phyloP scores from a whole-genome alignment of 2,797 vertebrate species.

The Eremophila alpestris region DNA sequence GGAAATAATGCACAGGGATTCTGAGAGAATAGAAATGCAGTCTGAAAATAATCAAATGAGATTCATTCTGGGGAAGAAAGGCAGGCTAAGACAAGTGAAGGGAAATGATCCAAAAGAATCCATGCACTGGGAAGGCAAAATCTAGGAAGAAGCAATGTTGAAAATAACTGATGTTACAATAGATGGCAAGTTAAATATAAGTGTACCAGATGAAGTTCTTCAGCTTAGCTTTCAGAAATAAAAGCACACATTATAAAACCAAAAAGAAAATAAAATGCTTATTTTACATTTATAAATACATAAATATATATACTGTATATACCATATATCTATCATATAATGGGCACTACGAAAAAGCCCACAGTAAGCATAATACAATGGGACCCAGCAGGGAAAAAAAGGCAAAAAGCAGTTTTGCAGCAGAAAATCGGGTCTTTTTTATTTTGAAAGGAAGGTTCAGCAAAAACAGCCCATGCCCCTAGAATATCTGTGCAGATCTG shows the following conservation, averaged over 20 bases:
- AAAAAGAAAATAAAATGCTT: neutral
- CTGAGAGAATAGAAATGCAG: slow-evolving; percentile 24
- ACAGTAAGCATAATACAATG: neutral
- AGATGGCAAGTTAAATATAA: neutral
- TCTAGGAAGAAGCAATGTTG: neutral
- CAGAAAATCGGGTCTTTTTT: neutral
- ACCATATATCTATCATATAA: neutral
- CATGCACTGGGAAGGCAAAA: slow-evolving; percentile 6
- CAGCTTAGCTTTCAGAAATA: neutral
- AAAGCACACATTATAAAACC: neutral
- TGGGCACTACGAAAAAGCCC: neutral
- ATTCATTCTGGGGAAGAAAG: slow-evolving; percentile 1
- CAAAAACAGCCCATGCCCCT: neutral
- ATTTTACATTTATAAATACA: too few relatives aligned
- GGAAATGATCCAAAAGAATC: slow-evolving; percentile 29
- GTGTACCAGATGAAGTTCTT: neutral
- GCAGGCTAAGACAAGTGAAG: slow-evolving; percentile 46
- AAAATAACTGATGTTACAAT: slow-evolving; percentile 49
- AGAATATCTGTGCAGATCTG: neutral
- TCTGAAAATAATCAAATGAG: slow-evolving; percentile 49
- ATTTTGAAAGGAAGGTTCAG: neutral
- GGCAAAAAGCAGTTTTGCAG: neutral
- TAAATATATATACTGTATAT: too few relatives aligned
- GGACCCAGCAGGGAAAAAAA: neutral
- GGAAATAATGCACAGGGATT: slow-evolving; percentile 25